Base-by-base conservation (phyloP, 2,888 invertebrate species). In the Globia sparganii region DNA sequence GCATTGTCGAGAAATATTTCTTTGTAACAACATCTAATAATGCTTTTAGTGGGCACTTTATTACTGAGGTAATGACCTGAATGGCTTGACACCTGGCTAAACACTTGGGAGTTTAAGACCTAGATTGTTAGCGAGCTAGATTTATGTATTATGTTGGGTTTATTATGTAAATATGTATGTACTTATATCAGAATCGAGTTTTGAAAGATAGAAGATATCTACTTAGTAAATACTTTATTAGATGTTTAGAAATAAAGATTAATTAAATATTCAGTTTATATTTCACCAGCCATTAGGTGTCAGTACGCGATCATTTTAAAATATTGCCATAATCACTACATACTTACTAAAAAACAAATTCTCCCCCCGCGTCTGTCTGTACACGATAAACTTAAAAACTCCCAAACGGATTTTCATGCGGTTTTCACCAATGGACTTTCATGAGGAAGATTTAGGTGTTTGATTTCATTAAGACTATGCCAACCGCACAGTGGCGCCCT, bases 21-120 rank as follows among this genome's bases (percentile, higher is more conserved):
- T 84, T 79, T 84, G 84, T 78, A 84, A 81, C 85, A 87, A 85
- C 88, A 86, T 89, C 86, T 91, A 91, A 92, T 91, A 91, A 90
- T 88, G 89, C 90, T 91, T 90, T 90, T 89, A 89, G 85, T 83
- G 84, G 84, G 78, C 81, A 87, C 71, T 88, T 89, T 86, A 80
- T 88, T 86, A 87, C 80, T 75, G 83, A 80, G 84, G 84, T 87
- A 86, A 85, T 84, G 87, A 87, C 84, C 85, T 81, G 81, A 21
- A 71, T 65, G 59, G 78, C 61, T 80, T 81, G 85, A 85, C 83
- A 86, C 76, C 77, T 82, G 83, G 84, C 73, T 79, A 82, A 89
- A 85, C 77, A 88, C 84, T 78, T 80, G 28, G 43, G 58, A 2
- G 61, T 71, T 69, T 71, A 64, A 64, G 72, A 75, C 68, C 75